These are phyloP conservation scores for Pelvicachromis taeniatus DNA, from an alignment of 2,113 vertebrate genomes.

Conservation along the genomic window DNA sequence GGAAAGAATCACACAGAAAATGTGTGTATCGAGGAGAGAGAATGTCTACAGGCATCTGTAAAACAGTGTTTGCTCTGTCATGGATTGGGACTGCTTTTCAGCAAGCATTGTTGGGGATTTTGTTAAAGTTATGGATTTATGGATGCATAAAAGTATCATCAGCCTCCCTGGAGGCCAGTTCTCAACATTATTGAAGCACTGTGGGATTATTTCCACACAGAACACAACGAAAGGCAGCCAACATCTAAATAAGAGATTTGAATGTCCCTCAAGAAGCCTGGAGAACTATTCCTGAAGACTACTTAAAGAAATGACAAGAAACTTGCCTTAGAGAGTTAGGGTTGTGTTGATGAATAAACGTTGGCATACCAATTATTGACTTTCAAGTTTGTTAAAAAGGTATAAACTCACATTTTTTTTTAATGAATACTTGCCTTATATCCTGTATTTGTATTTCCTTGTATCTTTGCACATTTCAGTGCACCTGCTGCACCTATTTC, in stretches of 20 bases:
- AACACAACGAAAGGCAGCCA: too few relatives aligned
- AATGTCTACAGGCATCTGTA: too few relatives aligned
- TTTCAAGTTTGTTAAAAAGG: not conserved
- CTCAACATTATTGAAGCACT: too few relatives aligned
- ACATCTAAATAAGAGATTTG: not conserved
- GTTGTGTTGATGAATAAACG: not conserved
- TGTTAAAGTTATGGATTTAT: too few relatives aligned
- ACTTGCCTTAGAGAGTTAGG: not conserved
- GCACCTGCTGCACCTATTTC: not conserved
- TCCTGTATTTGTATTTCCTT: not conserved
- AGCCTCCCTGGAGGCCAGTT: too few relatives aligned
- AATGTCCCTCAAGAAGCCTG: not conserved
- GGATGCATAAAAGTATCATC: too few relatives aligned
- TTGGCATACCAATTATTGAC: not conserved
- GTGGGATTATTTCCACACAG: too few relatives aligned
- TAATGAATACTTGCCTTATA: not conserved
- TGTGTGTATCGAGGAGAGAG: too few relatives aligned
- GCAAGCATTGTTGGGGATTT: too few relatives aligned
- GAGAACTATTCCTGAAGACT: not conserved
- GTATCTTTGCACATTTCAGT: not conserved
- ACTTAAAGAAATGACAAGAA: not conserved
- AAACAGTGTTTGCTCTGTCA: too few relatives aligned
- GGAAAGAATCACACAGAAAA: too few relatives aligned
- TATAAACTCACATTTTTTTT: accelerated
- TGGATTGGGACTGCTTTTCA: too few relatives aligned